Conservation (phyloP, 2,797 vertebrate genomes). For the Amblyraja radiata region DNA sequence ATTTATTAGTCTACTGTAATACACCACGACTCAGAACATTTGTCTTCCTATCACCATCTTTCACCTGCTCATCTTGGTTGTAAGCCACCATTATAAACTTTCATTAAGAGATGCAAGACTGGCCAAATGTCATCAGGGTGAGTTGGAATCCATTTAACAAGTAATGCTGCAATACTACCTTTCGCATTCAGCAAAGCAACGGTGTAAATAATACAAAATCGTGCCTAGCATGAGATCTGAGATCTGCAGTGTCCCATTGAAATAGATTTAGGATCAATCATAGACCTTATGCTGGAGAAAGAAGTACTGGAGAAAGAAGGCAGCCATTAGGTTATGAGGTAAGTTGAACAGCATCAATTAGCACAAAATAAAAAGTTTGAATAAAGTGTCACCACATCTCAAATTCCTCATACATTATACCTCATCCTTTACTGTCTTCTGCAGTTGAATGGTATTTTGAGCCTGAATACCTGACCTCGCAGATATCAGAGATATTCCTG, state of each 20-base stretch:
- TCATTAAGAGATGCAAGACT: conserved; percentile 8
- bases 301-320: not conserved
- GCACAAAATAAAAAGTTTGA: not conserved
- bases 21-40: conserved; percentile 3
- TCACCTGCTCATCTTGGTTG: not conserved
- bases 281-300: not conserved
- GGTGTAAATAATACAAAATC: not conserved
- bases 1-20: conserved; percentile 10
- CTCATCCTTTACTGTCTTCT: not conserved
- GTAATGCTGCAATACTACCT: not conserved
- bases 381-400: not conserved
- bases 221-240: not conserved
- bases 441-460: not conserved
- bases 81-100: conserved; percentile 22
- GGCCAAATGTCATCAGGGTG: not conserved
- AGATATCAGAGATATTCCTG: not conserved
- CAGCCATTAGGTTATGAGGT: not conserved
- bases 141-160: conserved; percentile 1
- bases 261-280: not conserved
- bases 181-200: not conserved
- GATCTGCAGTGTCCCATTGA: conserved; percentile 16
- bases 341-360: not conserved
- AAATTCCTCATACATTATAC: not conserved
- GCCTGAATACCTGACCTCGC: not conserved
- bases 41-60: conserved; percentile 27